phyloP scores from a whole-genome alignment of 2,888 invertebrate species.

The Parnassius glacialis region DNA sequence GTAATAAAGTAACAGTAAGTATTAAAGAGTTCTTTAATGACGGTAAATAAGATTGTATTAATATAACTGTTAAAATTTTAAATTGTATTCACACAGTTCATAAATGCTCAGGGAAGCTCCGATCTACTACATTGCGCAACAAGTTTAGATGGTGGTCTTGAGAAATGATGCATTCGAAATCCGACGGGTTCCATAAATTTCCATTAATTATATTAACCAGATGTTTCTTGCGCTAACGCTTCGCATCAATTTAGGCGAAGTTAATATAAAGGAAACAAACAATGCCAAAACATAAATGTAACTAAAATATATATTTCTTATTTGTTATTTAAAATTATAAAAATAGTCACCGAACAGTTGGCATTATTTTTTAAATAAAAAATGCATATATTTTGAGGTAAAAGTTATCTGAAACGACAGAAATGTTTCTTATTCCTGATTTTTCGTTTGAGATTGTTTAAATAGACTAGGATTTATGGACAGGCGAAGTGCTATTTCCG shows the following conservation, averaged over 20 bases:
- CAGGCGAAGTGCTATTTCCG: constrained; percentile 77
- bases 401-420: constrained; percentile 55
- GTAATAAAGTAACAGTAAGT: too few species aligned
- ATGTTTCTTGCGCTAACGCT: constrained; percentile 54
- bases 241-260: constrained; percentile 53
- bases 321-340: too few species aligned
- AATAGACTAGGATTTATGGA: constrained; percentile 78
- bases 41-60: too few species aligned
- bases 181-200: constrained; percentile 52
- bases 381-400: constrained; percentile 23
- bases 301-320: too few species aligned
- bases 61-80: too few species aligned
- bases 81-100: background rate
- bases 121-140: constrained; percentile 34
- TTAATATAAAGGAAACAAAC: constrained; percentile 35
- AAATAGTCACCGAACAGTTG: too few species aligned
- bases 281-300: background rate
- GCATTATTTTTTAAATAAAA: too few species aligned
- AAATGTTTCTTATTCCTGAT: constrained; percentile 72
- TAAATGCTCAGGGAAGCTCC: constrained; percentile 7
- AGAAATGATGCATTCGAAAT: constrained; percentile 38
- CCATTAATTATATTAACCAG: constrained; percentile 60
- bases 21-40: too few species aligned
- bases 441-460: constrained; percentile 75
- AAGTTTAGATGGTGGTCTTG: constrained; percentile 34